Conservation (phyloP, 2,888 invertebrate species). For the Entomobrya multifasciata region DNA sequence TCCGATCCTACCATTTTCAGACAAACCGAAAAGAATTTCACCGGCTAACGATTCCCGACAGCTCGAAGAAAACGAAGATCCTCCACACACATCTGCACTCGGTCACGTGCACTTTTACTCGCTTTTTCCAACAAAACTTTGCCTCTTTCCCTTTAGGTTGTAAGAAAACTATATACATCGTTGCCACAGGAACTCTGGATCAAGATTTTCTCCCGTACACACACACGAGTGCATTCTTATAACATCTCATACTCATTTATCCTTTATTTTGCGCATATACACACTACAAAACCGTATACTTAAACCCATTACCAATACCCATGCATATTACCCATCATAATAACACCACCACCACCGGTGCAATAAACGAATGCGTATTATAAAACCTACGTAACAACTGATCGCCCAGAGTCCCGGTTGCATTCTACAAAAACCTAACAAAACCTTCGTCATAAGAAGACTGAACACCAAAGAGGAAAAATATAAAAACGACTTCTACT, state of each 20-base stretch:
- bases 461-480: conserved; percentile 44
- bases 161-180: too few relatives aligned
- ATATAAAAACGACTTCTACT: background rate
- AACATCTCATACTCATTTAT: background rate
- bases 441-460: conserved; percentile 8
- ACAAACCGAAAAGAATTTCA: background rate
- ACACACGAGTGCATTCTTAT: conserved; percentile 66
- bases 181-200: conserved; percentile 64
- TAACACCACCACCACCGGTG: conserved; percentile 53
- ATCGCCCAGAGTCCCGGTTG: conserved; percentile 66
- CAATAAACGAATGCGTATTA: conserved; percentile 69
- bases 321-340: conserved; percentile 48
- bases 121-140: conserved; percentile 41
- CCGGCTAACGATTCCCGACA: conserved; percentile 43
- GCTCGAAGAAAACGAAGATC: background rate
- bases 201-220: conserved; percentile 56
- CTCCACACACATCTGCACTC: conserved; percentile 54
- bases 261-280: background rate
- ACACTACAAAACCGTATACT: background rate
- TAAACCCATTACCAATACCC: background rate
- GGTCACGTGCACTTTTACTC: conserved; percentile 71
- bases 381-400: conserved; percentile 68
- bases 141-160: conserved; percentile 32
- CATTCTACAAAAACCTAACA: conserved; percentile 24
- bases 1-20: background rate